These are phyloP conservation scores for Diglossa cyanea DNA, from an alignment of 2,797 vertebrate genomes.

Conservation along the genomic window DNA sequence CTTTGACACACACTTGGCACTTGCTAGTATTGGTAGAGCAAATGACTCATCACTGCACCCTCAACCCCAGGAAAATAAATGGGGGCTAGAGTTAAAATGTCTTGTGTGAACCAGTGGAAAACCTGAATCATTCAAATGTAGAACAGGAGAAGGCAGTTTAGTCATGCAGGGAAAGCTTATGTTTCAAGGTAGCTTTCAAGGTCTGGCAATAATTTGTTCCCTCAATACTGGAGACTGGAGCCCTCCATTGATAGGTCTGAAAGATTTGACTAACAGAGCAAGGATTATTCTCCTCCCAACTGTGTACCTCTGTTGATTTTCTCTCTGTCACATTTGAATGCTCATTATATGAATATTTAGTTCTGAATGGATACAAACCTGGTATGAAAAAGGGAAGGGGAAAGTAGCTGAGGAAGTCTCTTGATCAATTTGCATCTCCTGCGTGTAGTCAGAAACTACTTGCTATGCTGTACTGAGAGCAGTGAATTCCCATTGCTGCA, in stretches of 20 bases:
- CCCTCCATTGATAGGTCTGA: background rate
- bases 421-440: background rate
- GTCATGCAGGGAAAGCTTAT: background rate
- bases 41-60: accelerated
- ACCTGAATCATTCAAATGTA: background rate
- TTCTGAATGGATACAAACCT: background rate
- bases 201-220: background rate
- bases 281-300: background rate
- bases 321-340: background rate
- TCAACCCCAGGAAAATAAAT: background rate
- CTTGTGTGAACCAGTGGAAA: background rate
- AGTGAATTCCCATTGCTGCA: background rate
- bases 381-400: background rate
- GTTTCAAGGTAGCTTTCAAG: background rate
- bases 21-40: background rate
- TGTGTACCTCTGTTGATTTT: background rate
- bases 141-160: background rate
- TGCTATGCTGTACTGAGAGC: background rate
- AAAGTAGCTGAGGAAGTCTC: background rate
- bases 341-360: background rate
- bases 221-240: background rate
- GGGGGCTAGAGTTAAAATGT: background rate
- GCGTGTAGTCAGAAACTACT: background rate
- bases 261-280: background rate
- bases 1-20: background rate